Evolutionary conservation across 2,797 vertebrate species (phyloP).

Genomic region (Microcaecilia unicolor): DNA sequence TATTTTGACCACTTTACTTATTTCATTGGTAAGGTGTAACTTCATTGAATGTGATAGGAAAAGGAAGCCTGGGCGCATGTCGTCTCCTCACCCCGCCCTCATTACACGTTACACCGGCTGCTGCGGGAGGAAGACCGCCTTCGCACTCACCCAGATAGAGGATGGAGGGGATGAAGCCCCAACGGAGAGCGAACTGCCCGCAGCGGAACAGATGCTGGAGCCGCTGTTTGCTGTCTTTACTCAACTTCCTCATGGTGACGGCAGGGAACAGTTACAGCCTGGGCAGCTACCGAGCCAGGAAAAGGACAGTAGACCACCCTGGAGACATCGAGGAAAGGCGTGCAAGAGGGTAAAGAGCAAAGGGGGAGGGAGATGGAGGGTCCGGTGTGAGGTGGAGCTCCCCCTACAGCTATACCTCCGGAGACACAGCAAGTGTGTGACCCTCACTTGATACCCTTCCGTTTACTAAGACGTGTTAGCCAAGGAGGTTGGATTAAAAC

Average conservation of each 20-base stretch:
- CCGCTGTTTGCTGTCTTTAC: conserved; percentile 87
- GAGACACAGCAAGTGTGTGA: not conserved
- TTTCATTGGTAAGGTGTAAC: too few relatives aligned
- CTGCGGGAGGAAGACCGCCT: too few relatives aligned
- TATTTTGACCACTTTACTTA: too few relatives aligned
- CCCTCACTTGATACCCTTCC: too few relatives aligned
- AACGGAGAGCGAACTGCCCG: conserved; percentile 88
- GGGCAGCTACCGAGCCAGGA: rapidly evolving
- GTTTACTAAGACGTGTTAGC: too few relatives aligned
- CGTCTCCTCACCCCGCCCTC: not conserved
- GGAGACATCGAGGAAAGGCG: not conserved
- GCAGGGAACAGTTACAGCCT: rapidly evolving
- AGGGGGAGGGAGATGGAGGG: rapidly evolving
- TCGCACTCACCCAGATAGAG: conserved; percentile 91
- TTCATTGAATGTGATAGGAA: too few relatives aligned
- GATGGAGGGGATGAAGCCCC: conserved; percentile 93
- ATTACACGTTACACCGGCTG: not conserved
- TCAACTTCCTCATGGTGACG: conserved; percentile 76
- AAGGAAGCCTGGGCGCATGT: too few relatives aligned
- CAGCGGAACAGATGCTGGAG: conserved; percentile 90
- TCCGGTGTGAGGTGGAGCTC: not conserved
- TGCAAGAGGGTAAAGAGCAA: rapidly evolving
- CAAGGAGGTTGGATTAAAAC: too few relatives aligned
- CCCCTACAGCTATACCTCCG: too few relatives aligned
- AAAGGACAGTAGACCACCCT: rapidly evolving